Evolutionary conservation across 2,113 vertebrate species (phyloP).

Genomic region (Phodopus roborovskii): DNA sequence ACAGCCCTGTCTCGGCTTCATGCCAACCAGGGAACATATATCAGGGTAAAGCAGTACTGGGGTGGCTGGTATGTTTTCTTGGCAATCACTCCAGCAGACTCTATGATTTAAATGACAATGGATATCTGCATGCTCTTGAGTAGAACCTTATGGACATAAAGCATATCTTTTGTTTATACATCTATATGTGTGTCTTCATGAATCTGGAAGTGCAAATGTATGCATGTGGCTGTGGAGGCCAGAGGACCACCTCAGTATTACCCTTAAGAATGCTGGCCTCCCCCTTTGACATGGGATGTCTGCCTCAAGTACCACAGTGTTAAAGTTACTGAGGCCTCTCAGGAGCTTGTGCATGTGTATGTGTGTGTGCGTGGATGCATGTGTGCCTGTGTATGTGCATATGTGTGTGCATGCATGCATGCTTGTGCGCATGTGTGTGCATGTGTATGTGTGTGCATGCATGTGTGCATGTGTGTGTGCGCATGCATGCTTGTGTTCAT

Average conservation of each 20-base stretch:
- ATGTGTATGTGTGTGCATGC: no score
- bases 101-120: background rate
- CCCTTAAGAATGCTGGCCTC: background rate
- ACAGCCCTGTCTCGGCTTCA: constrained; percentile 78
- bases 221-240: background rate
- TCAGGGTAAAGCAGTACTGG: constrained; percentile 71
- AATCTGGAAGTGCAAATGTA: no score
- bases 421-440: no score
- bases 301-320: background rate
- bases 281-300: background rate
- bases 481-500: no score
- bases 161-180: constrained; percentile 52
- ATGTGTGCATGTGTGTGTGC: no score
- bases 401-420: no score
- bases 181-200: background rate
- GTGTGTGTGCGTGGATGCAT: background rate
- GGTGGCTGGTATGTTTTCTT: constrained; percentile 78
- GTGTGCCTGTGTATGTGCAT: background rate
- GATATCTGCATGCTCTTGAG: background rate
- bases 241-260: background rate
- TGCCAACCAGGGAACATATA: constrained; percentile 76
- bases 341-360: background rate
- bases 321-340: background rate
- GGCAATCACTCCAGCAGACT: constrained; percentile 47
- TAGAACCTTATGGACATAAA: constrained; percentile 58